phyloP scores from a whole-genome alignment of 2,113 vertebrate species.

The Oncorhynchus tshawytscha region DNA sequence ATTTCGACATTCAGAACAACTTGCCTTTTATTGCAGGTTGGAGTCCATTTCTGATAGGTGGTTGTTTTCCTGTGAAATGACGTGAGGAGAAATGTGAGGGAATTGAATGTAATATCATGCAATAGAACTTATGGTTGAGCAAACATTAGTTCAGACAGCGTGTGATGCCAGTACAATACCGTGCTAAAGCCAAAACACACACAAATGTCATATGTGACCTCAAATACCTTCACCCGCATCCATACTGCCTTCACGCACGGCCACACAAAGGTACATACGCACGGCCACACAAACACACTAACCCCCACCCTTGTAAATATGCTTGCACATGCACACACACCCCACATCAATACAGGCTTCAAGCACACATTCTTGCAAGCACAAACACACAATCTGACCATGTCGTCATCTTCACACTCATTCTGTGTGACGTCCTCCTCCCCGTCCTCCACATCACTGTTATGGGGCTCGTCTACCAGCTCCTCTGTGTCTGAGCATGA shows the following conservation, averaged over 20 bases:
- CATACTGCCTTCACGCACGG: no score
- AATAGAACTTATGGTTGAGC: neutral
- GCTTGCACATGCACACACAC: neutral
- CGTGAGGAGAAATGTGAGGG: conserved; percentile 24
- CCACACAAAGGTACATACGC: no score
- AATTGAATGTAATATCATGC: neutral
- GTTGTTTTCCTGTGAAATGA: conserved; percentile 77
- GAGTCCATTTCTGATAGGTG: conserved; percentile 79
- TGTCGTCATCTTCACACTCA: conserved; percentile 76
- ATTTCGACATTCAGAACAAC: conserved; percentile 11
- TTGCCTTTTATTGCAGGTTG: conserved; percentile 77
- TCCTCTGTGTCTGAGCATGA: conserved; percentile 76
- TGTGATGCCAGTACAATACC: neutral
- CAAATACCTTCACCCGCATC: neutral
- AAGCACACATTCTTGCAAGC: neutral
- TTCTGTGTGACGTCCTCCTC: conserved; percentile 69
- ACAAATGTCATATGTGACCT: neutral
- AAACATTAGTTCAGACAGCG: neutral
- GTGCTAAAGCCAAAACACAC: neutral
- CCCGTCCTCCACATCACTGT: conserved; percentile 59
- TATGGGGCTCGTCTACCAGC: conserved; percentile 66
- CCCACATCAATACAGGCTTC: neutral
- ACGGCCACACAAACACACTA: no score
- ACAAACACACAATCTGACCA: conserved; percentile 60
- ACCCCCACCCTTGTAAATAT: neutral